Evolutionary conservation across 64 coral and sea anemone genomes (phyloP), one percentile per base, ranked within the genome.

Genomic region (Catalaphyllia jardinei): DNA sequence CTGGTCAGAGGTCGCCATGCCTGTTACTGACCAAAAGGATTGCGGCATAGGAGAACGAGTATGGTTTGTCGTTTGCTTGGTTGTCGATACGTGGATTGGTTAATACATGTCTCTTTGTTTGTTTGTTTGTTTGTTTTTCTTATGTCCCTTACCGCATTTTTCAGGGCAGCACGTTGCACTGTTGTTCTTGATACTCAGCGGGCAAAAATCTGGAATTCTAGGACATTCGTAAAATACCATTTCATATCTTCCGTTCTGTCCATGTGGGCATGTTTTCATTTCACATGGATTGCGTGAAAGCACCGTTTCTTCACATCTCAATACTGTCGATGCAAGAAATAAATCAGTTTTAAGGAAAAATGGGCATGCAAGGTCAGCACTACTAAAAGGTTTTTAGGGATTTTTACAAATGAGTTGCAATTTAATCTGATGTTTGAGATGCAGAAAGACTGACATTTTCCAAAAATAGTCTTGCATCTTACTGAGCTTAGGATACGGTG

Each of bases 131-230:
- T 27, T 25, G 22, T 27, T n/a, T 10, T 69, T 8, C 25, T 69
- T 69, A 69, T 27, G 9, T 69, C n/a, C 25, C 29, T 75, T 35
- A 75, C 73, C 73, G 29, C 73, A 75, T 35, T 75, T 75, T 75
- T 31, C 16, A 18, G 73, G 73, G 73, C 73, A 75, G 73, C 73
- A 75, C 13, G 17, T 25, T 13, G 73, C 73, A 16, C 13, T 17
- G 14, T 31, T 13, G 25, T 75, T 30, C 29, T 35, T 35, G 6
- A 15, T 15, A 7, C 4, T 35, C 73, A 27, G 18, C 19, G 73
- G 73, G 17, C 73, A 75, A 15, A 35, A 6, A 4, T 16, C 33
- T 75, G 73, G 31, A 35, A 75, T 35, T 75, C 33, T 17, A 18
- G 9, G 13, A 20, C 73, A 75, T 15, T 35, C 11, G 5, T 31